These are phyloP conservation scores for Melangyna quadrimaculata DNA, from an alignment of 2,888 invertebrate genomes.

Conservation along the genomic window DNA sequence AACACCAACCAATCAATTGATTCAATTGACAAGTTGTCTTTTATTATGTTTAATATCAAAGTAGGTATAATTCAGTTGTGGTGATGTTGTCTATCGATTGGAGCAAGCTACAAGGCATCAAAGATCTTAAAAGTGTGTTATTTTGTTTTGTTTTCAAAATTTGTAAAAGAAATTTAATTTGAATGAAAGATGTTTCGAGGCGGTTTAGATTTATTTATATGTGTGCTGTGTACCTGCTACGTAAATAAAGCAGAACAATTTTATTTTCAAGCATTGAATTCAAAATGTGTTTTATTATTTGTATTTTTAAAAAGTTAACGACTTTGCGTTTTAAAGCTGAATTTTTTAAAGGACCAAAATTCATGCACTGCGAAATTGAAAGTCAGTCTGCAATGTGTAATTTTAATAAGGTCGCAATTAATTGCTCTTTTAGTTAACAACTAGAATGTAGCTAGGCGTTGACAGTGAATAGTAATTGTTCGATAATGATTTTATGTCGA, in stretches of 20 bases:
- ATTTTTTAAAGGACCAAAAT: too few species aligned
- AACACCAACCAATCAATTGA: constrained; percentile 35
- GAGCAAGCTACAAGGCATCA: neutral
- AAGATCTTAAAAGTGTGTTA: neutral
- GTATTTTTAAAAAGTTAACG: neutral
- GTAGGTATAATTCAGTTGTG: constrained; percentile 1
- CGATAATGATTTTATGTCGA: too few species aligned
- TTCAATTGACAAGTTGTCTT: constrained; percentile 57
- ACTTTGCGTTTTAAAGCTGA: neutral
- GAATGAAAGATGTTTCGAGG: neutral
- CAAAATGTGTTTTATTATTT: neutral
- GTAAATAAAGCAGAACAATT: neutral
- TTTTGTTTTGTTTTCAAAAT: neutral
- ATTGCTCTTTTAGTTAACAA: too few species aligned
- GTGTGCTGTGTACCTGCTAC: neutral
- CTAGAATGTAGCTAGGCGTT: too few species aligned
- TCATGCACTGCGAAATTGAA: too few species aligned
- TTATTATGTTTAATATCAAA: constrained; percentile 13
- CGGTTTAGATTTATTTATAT: neutral
- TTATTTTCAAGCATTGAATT: neutral
- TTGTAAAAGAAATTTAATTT: neutral
- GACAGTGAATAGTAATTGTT: too few species aligned
- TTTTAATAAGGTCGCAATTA: too few species aligned
- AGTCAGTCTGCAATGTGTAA: too few species aligned
- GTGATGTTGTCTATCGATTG: neutral